A percentile compares a stretch with the other conserved stretches of the same genome.
phyloP scores from a whole-genome alignment of 2,113 vertebrate genomes.

The Saguinus midas region DNA sequence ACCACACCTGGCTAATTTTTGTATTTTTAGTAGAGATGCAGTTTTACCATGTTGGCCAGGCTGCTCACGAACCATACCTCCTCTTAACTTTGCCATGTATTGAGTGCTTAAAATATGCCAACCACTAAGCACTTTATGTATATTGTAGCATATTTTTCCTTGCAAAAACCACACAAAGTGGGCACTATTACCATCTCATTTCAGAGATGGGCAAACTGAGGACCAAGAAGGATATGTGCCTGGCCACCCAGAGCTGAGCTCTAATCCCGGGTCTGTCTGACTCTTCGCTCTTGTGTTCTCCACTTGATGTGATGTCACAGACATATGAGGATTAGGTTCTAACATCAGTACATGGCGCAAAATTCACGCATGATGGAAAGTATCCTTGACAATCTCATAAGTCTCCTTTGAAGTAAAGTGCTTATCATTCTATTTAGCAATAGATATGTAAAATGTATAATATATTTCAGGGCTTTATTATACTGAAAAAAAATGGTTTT shows the following conservation, averaged over 20 bases:
- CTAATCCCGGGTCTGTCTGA: accelerated
- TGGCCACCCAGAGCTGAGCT: neutral
- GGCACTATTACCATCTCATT: neutral
- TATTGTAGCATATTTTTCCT: neutral
- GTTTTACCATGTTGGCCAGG: too few relatives aligned
- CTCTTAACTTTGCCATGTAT: neutral
- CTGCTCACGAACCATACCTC: neutral
- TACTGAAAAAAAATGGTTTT: neutral
- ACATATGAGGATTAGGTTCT: neutral
- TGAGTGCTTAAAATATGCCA: neutral
- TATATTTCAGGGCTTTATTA: neutral
- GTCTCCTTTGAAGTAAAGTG: neutral
- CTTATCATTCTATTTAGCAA: neutral
- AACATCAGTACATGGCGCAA: neutral
- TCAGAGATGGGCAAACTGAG: neutral
- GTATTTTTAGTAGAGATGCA: too few relatives aligned
- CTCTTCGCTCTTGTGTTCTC: neutral
- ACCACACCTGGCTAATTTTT: too few relatives aligned
- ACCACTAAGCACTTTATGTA: too few relatives aligned
- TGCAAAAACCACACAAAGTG: neutral
- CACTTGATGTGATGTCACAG: neutral
- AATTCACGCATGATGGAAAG: neutral
- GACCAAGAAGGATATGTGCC: neutral
- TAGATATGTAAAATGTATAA: neutral
- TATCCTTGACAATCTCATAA: neutral